Evolutionary conservation across 2,797 vertebrate species (phyloP), one percentile per base, ranked within the genome.

Genomic region (Coregonus sp.): DNA sequence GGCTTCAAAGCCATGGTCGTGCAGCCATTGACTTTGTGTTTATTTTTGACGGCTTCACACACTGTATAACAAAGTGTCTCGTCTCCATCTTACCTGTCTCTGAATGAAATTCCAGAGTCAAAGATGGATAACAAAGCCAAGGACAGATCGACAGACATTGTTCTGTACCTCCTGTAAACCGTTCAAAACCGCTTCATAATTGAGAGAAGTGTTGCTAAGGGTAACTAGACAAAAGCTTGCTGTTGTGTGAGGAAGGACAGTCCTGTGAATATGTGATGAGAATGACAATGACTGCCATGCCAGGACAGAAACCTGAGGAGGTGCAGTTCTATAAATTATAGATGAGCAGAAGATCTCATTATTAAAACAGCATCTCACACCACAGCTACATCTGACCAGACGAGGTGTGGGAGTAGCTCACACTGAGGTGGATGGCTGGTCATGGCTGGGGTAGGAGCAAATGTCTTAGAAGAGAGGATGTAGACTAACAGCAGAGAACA

Each of bases 131-230:
- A 47, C 9, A 47, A 47, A 47, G 40, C 40, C 67, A 52, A 74
- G 52, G 72, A 51, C 61, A 59, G 18, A 40, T 40, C 25, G 67
- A 54, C 50, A 81, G 61, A 77, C 6, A 47, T 40, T 40, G 37
- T 56, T 51, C 31, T 67, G 65, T 31, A 31, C 29, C 2, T 47
- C 40, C 40, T 47, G 40, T 47, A 47, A 47, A 67, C 5, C 14
- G 5, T 67, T 33, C 65, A 4, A 35, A 7, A 74, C 18, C 52
- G 20, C 25, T 18, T 67, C 9, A 70, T n/a, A 77, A 90, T 25
- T 6, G 7, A 61, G 89, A 87, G 86, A 88, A 90, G 86, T 82
- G 92, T 91, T 92, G 91, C 86, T 70, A 72, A 71, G 84, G 86
- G 80, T 88, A 90, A 91, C 90, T 88, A 76, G 80, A 90, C 88